Base-by-base conservation (phyloP, 2,888 invertebrate species). In the Notocelia uddmanniana region DNA sequence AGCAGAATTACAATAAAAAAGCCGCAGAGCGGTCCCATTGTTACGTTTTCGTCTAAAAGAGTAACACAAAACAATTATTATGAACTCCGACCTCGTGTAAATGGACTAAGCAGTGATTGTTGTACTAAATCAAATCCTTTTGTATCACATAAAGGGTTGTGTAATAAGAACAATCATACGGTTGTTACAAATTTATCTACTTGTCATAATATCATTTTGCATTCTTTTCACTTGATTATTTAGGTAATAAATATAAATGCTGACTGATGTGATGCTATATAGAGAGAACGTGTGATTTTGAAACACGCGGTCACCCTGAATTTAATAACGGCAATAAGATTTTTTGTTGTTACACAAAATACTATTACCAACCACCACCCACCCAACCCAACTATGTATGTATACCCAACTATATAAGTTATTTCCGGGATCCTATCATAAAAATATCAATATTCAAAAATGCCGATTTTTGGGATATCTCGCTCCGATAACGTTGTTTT, bases 61-160 rank as follows among this genome's bases (percentile, higher is more conserved):
- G 45, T 62, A 62, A 69, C 62, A 48, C 62, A 62, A 69, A 69
- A 69, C 69, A 62, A 62, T 69, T 60, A 69, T 69, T 62, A 69
- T 62, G 55, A 69, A 69, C 68, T 60, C 68, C 68, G 68, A 45
- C 62, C 62, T 69, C 69, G 62, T 62, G 45, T 69, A 69, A 69
- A 69, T 69, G 69, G 69, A 62, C 62, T 62, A 69, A 69, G 52
- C 69, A 54, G 13, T 62, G 69, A 69, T 69, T 69, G 62, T 69
- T 69, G 45, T 62, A 69, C 54, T 69, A 69, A 69, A 69, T 69
- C 62, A 69, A 62, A 69, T 62, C 54, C 68, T 69, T 60, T 69
- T 69, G 69, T 69, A 45, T 26, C 31, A 18, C 41, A 69, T 69
- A 62, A 69, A 69, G 62, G 69, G 69, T 48, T 68, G 45, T 45